Conservation (phyloP, 2,888 invertebrate genomes). For the Chloromyia formosa region DNA sequence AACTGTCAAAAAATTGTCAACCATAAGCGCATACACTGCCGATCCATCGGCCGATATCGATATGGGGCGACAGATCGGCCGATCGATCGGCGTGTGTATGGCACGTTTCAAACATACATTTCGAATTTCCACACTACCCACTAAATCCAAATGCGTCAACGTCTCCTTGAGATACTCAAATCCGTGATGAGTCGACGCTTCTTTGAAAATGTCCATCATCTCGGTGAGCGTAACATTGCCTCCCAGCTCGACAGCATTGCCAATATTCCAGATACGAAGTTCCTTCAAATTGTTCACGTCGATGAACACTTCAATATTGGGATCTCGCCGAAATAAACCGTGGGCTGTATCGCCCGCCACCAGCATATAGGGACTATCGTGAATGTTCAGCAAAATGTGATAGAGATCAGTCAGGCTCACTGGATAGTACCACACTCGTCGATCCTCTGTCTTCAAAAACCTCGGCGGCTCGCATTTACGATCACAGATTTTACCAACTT, state of each 20-base stretch:
- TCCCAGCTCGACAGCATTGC: constrained; percentile 67
- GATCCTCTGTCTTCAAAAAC: neutral
- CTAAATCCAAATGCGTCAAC: constrained; percentile 67
- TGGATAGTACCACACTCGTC: constrained; percentile 43
- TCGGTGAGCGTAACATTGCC: constrained; percentile 67
- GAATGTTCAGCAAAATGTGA: constrained; percentile 58
- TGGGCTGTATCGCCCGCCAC: constrained; percentile 81
- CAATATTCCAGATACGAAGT: constrained; percentile 64
- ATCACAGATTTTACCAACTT: constrained; percentile 32
- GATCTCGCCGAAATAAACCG: constrained; percentile 66
- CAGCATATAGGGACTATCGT: constrained; percentile 68
- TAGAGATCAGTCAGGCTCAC: constrained; percentile 65
- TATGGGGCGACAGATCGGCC: no score
- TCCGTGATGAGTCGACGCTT: constrained; percentile 59
- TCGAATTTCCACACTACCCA: constrained; percentile 69
- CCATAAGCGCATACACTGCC: no score
- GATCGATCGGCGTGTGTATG: no score
- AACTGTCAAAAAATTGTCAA: no score
- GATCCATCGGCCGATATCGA: no score
- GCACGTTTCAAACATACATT: no score
- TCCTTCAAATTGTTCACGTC: constrained; percentile 71
- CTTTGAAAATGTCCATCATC: constrained; percentile 62
- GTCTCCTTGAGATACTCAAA: constrained; percentile 67
- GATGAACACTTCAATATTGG: constrained; percentile 66
- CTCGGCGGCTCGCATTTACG: neutral